Percentiles rank a stretch among this genome's conserved stretches.
phyloP scores from a whole-genome alignment of 2,797 vertebrate species.

The Rhinatrema bivittatum region DNA sequence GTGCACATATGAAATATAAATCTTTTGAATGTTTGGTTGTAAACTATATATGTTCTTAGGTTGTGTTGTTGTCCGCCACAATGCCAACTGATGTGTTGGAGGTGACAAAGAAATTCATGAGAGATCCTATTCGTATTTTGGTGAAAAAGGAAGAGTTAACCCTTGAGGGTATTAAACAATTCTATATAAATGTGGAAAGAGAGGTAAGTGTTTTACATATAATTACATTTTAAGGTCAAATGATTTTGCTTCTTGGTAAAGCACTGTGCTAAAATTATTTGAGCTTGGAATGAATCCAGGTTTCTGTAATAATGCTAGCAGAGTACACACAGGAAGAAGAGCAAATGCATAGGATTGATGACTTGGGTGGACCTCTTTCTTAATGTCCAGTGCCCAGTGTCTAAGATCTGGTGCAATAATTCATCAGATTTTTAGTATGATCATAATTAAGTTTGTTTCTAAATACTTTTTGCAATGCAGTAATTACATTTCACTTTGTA shows the following conservation, averaged over 20 bases:
- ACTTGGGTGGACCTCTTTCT: constrained; percentile 87
- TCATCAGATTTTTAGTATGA: background rate
- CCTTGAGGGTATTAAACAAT: constrained; percentile 97
- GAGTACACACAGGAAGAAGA: constrained; percentile 74
- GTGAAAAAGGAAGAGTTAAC: constrained; percentile 98
- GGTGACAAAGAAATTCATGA: constrained; percentile 98
- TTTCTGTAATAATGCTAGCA: constrained; percentile 76
- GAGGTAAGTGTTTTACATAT: constrained; percentile 62
- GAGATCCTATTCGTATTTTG: constrained; percentile 92
- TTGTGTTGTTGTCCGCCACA: constrained; percentile 92
- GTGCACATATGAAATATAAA: constrained; percentile 48
- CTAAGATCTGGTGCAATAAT: constrained; percentile 76
- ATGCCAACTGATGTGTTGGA: constrained; percentile 97
- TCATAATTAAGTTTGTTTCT: background rate
- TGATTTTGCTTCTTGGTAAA: constrained; percentile 75
- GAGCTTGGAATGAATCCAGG: constrained; percentile 53
- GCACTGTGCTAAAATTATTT: constrained; percentile 83
- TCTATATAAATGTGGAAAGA: constrained; percentile 96
- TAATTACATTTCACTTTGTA: constrained; percentile 24
- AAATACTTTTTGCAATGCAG: too few species aligned
- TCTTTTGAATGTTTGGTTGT: background rate
- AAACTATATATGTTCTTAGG: constrained; percentile 46
- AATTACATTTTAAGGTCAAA: too few species aligned
- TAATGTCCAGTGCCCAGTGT: constrained; percentile 86
- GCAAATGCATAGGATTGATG: constrained; percentile 56